A percentile compares a stretch with the other conserved stretches of the same genome.
phyloP scores from a whole-genome alignment of 2,888 invertebrate species.

The Ophraella communa region DNA sequence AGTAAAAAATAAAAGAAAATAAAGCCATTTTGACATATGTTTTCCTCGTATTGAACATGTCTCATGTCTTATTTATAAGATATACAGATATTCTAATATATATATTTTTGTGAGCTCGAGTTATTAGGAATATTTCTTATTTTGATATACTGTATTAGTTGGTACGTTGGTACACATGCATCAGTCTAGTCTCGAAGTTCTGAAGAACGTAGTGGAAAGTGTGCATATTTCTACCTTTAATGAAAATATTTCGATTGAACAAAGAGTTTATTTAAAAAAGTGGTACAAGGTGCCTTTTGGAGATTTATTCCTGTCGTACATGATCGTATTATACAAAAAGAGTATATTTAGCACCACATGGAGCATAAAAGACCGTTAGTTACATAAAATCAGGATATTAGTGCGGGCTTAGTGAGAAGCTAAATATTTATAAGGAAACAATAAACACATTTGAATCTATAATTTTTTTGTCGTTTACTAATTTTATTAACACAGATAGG shows the following conservation, averaged over 20 bases:
- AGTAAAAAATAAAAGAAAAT: no score
- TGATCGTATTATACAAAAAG: constrained; percentile 14
- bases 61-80: no score
- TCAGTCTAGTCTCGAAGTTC: constrained; percentile 16
- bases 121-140: no score
- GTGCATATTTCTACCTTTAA: constrained; percentile 38
- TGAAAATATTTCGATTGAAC: constrained; percentile 34
- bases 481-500: constrained; percentile 18
- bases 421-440: constrained; percentile 28
- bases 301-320: constrained; percentile 7
- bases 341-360: constrained; percentile 27
- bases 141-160: not conserved
- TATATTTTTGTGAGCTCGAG: no score
- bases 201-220: constrained; percentile 32
- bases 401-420: constrained; percentile 29
- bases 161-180: constrained; percentile 1
- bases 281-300: constrained; percentile 29
- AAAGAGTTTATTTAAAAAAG: constrained; percentile 26
- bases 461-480: constrained; percentile 5
- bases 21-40: no score
- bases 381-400: constrained; percentile 41
- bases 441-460: constrained; percentile 21
- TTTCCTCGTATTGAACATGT: no score
- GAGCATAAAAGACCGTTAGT: constrained; percentile 40
- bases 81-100: no score